Evolutionary conservation across 2,797 vertebrate genomes (phyloP), one percentile per base, ranked within the genome.

Genomic region (Knipowitschia caucasica): DNA sequence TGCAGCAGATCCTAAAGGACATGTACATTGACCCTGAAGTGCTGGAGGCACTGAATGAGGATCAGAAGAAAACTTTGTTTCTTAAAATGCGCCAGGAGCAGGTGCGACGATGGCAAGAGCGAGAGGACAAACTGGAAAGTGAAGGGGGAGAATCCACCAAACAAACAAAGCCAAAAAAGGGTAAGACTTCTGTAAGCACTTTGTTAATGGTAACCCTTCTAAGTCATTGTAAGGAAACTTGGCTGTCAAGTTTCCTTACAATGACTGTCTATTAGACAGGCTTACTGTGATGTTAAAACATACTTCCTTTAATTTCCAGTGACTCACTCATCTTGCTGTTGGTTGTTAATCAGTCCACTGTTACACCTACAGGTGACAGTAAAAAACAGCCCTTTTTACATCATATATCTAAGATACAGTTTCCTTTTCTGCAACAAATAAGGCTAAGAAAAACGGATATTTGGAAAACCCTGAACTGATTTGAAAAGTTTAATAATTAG

Each of bases 11-110:
- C 35, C 64, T 92, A 27, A 70, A 86, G 45, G 89, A 92, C 75
- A 92, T 92, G 90, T 91, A 88, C 80, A 81, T 92, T 31, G 91
- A 92, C 58, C 90, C 91, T 0, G 90, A 92, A n/a, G 85, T 92
- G 23, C 78, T 92, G 38, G 51, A 91, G 12, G 90, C 88, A 2
- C 81, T 92, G 0, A 90, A 90, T 0, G 91, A 92, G 5, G 91
- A 92, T 45, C 91, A 92, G 85, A 92, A 90, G 56, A 91, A 90
- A 72, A 91, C 81, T 10, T 72, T 92, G 53, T 92, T 91, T 67
- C 71, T 91, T 59, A 92, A 92, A 73, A 92, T 92, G 91, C 86
- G 91, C 2, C 78, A 92, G 74, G 91, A 92, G 72, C 91, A 92
- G 79, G 89, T 92, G 53, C 76, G 89, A 7, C 88, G 91, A 59